These are phyloP conservation scores for Lamellibrachia columna DNA, from an alignment of 2,888 invertebrate species.

Conservation along the genomic window DNA sequence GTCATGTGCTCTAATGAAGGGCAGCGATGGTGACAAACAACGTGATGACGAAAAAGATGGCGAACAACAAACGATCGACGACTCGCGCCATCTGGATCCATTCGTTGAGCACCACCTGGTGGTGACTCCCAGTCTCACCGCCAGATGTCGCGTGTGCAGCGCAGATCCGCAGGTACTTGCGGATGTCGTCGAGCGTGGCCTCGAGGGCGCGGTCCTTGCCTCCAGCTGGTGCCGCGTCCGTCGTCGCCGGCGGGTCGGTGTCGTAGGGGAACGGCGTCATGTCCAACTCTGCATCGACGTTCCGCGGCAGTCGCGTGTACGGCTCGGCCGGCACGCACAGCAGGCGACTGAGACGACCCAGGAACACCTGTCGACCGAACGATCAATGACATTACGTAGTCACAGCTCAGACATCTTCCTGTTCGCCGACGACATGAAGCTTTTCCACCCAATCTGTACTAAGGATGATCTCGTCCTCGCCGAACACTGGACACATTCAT, in stretches of 20 bases:
- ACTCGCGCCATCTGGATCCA: slow-evolving; percentile 34
- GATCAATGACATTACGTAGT: background rate
- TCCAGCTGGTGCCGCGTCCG: background rate
- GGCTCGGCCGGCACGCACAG: slow-evolving; percentile 30
- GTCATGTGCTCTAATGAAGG: too few relatives aligned
- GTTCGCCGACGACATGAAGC: background rate
- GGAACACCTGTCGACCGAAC: slow-evolving; percentile 22
- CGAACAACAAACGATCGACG: slow-evolving; percentile 28
- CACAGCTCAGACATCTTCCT: background rate
- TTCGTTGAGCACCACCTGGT: slow-evolving; percentile 28
- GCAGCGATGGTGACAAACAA: background rate
- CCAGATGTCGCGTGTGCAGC: slow-evolving; percentile 17
- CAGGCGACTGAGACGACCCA: slow-evolving; percentile 25
- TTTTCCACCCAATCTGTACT: too few relatives aligned
- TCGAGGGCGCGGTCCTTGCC: slow-evolving; percentile 23
- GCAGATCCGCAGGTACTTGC: slow-evolving; percentile 24
- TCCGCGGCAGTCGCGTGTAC: slow-evolving; percentile 32
- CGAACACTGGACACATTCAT: too few relatives aligned
- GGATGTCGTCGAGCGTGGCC: slow-evolving; percentile 31
- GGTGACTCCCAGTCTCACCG: slow-evolving; percentile 23
- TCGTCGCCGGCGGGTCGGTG: background rate
- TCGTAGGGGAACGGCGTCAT: background rate
- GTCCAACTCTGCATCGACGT: slow-evolving; percentile 26
- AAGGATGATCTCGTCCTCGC: too few relatives aligned
- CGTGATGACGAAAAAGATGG: background rate